Evolutionary conservation across 2,888 invertebrate species (phyloP).

Genomic region (Brachypalpus laphriformis): DNA sequence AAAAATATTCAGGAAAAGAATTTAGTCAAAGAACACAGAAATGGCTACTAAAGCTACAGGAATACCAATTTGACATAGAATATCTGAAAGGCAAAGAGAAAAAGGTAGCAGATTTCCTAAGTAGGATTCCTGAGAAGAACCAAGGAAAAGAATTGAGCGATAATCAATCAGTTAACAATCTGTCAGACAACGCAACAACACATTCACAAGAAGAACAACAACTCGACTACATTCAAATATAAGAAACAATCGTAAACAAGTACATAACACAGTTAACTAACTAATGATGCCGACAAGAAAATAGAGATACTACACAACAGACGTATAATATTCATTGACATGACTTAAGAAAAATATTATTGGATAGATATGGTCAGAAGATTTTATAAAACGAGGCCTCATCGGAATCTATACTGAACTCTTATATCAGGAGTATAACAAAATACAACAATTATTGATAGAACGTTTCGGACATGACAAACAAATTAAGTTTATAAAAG

Average conservation of each 20-base stretch:
- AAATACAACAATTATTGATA: background rate
- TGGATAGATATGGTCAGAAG: conserved; percentile 22
- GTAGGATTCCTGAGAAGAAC: no score
- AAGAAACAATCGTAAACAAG: no score
- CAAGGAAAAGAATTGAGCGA: background rate
- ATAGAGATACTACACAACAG: background rate
- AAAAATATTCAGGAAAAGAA: background rate
- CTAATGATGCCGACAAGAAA: no score
- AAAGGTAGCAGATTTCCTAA: background rate
- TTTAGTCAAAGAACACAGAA: background rate
- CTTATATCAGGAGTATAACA: background rate
- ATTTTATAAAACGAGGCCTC: conserved; percentile 17
- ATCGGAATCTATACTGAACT: conserved; percentile 33
- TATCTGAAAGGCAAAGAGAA: background rate
- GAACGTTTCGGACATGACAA: conserved; percentile 14
- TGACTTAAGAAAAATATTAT: background rate
- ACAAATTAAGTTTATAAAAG: conserved; percentile 17
- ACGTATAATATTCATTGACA: conserved; percentile 8
- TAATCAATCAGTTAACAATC: background rate
- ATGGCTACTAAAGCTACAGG: background rate
- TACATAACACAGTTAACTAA: no score
- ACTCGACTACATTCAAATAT: no score
- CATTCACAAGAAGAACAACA: no score
- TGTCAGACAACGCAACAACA: no score
- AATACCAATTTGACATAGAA: background rate